Evolutionary conservation across 2,113 vertebrate genomes (phyloP).

Genomic region (Solea senegalensis): DNA sequence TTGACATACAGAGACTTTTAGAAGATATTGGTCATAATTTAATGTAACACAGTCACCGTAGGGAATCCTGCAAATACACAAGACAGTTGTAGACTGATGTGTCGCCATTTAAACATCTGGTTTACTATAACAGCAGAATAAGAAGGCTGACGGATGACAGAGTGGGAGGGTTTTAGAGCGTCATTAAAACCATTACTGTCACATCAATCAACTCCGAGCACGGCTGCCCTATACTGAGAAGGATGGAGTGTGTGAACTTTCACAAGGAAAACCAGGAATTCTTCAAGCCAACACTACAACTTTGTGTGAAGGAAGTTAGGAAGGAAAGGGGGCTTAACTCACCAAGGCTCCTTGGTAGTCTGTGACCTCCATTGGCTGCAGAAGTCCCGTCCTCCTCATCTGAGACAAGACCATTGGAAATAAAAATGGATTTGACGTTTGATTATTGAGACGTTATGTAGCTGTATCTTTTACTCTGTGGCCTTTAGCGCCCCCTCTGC

Average conservation of each 20-base stretch:
- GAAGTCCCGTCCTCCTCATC: slow-evolving; percentile 66
- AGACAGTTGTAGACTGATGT: background rate
- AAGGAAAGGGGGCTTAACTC: slow-evolving; percentile 12
- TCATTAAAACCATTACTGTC: slow-evolving; percentile 38
- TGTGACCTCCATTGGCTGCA: slow-evolving; percentile 67
- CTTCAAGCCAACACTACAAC: slow-evolving; percentile 17
- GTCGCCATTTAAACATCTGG: slow-evolving; percentile 36
- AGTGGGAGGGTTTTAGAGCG: slow-evolving; percentile 23
- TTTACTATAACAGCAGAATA: slow-evolving; percentile 22
- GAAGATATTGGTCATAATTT: background rate
- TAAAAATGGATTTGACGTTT: slow-evolving; percentile 4
- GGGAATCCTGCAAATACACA: slow-evolving; percentile 2
- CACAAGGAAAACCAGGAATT: slow-evolving; percentile 52
- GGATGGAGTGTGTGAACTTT: slow-evolving; percentile 26
- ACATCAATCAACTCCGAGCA: slow-evolving; percentile 52
- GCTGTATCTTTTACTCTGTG: background rate
- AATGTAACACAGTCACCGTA: background rate
- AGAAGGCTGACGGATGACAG: slow-evolving; percentile 25
- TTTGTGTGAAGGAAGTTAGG: background rate
- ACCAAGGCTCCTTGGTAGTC: slow-evolving; percentile 75
- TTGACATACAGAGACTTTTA: background rate
- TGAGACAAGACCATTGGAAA: slow-evolving; percentile 60
- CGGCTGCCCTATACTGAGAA: slow-evolving; percentile 19
- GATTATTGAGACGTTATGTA: background rate
- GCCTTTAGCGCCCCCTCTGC: slow-evolving; percentile 25